A percentile compares a stretch with the other conserved stretches of the same genome.
Conservation (phyloP, 2,888 invertebrate species). For the Mylabris sibirica region DNA sequence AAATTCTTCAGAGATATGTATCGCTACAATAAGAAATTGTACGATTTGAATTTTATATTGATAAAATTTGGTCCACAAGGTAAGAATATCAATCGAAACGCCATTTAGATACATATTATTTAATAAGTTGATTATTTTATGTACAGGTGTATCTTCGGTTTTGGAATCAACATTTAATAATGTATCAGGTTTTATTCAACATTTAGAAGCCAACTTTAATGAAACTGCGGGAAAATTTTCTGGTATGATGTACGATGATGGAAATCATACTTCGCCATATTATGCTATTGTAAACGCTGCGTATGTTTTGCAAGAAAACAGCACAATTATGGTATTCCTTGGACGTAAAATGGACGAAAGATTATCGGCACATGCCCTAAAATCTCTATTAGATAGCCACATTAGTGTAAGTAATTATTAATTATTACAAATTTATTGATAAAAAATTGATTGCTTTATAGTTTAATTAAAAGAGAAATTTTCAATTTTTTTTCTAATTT, state of each 20-base stretch:
- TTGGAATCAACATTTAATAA: constrained; percentile 43
- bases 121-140: constrained; percentile 15
- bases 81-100: constrained; percentile 35
- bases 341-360: constrained; percentile 65
- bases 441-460: no score
- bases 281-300: constrained; percentile 68
- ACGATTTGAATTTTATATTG: constrained; percentile 47
- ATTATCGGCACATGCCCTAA: constrained; percentile 61
- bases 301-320: constrained; percentile 69
- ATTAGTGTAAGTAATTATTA: constrained; percentile 59
- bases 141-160: constrained; percentile 46
- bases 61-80: constrained; percentile 54
- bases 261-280: constrained; percentile 66
- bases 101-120: not conserved
- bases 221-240: constrained; percentile 31
- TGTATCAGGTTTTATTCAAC: constrained; percentile 33
- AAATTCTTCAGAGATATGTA: constrained; percentile 21
- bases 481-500: constrained; percentile 10
- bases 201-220: constrained; percentile 27
- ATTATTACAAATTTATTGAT: no score
- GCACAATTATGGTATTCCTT: constrained; percentile 70
- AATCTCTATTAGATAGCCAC: constrained; percentile 60
- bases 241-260: constrained; percentile 34
- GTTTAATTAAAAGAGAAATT: constrained; percentile 5
- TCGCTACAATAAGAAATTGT: constrained; percentile 30